Percentiles rank a stretch among this genome's conserved stretches.
These are phyloP conservation scores for Gonioctena quinquepunctata DNA, from an alignment of 1,140 invertebrate species.

Conservation along the genomic window DNA sequence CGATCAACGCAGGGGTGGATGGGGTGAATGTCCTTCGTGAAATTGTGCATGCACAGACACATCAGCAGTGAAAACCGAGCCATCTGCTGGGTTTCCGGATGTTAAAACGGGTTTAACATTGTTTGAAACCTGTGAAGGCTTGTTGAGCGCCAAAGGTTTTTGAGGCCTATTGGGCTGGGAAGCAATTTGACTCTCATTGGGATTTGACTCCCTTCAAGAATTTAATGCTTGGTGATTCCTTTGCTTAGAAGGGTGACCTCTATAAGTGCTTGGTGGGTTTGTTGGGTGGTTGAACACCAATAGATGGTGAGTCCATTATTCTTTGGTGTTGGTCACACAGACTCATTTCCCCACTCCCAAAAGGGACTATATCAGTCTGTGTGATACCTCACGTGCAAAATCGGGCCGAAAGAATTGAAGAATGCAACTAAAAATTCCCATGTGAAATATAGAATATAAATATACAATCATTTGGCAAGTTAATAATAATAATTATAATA, in stretches of 20 bases:
- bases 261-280: background rate
- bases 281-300: background rate
- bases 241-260: background rate
- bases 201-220: background rate
- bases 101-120: background rate
- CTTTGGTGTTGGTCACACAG: background rate
- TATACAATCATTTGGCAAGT: too few species aligned
- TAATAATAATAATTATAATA: too few species aligned
- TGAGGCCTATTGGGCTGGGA: background rate
- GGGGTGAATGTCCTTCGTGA: too few species aligned
- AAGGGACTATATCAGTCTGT: too few species aligned
- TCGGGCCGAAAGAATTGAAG: too few species aligned
- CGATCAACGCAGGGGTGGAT: too few species aligned
- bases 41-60: too few species aligned
- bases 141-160: background rate
- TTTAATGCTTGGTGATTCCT: background rate
- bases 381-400: too few species aligned
- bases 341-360: too few species aligned
- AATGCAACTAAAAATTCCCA: background rate
- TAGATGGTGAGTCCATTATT: background rate
- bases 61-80: background rate
- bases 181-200: background rate
- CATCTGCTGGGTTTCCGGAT: background rate
- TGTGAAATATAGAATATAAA: too few species aligned
- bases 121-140: background rate